Conservation (phyloP, 2,888 invertebrate genomes). For the Escarpia spicata region DNA sequence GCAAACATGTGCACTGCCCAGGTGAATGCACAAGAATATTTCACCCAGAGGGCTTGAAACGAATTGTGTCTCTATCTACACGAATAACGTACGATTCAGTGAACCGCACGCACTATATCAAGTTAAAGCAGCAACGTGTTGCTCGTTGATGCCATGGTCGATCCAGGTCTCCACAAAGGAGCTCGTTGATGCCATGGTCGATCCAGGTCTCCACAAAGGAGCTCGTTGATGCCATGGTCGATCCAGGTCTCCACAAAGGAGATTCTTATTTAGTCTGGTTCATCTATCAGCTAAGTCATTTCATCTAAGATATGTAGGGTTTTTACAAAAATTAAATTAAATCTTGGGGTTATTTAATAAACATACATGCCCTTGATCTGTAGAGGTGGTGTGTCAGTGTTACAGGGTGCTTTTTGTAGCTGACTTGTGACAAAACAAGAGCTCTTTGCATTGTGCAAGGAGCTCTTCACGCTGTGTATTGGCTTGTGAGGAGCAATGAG, state of each 20-base stretch:
- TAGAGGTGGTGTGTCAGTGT: neutral
- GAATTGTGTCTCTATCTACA: constrained; percentile 10
- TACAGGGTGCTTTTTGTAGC: neutral
- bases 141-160: neutral
- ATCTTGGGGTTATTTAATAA: neutral
- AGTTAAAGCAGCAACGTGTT: neutral
- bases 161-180: no score
- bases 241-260: neutral
- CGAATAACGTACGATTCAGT: neutral
- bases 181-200: neutral
- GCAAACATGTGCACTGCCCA: neutral
- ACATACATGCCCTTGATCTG: neutral
- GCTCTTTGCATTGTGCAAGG: neutral
- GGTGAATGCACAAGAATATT: constrained; percentile 3
- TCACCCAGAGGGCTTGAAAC: neutral
- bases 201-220: no score
- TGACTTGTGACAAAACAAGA: neutral
- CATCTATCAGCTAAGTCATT: neutral
- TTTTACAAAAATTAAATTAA: neutral
- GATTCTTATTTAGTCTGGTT: neutral
- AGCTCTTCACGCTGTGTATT: neutral
- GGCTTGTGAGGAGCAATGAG: neutral
- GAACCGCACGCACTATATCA: neutral
- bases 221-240: neutral
- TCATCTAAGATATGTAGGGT: neutral